phyloP scores from a whole-genome alignment of 2,888 invertebrate species.

The Nemotelus nigrinus region DNA sequence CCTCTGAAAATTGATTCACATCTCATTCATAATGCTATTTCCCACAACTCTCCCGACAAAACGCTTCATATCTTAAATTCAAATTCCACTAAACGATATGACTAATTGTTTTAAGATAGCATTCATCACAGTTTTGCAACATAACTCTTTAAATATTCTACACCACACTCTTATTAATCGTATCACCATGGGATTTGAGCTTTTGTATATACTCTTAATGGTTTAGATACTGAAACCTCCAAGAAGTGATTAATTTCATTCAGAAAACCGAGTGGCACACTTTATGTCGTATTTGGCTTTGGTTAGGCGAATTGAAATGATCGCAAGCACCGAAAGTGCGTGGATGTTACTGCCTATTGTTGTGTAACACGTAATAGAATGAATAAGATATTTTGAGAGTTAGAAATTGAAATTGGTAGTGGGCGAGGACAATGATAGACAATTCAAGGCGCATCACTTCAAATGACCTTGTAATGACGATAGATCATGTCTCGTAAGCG shows the following conservation, averaged over 20 bases:
- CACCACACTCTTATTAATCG: too few species aligned
- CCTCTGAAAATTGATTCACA: too few species aligned
- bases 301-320: background rate
- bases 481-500: background rate
- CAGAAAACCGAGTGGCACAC: constrained; percentile 18
- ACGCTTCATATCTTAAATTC: too few species aligned
- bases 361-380: background rate
- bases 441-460: constrained; percentile 29
- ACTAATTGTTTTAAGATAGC: constrained; percentile 22
- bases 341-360: constrained; percentile 4
- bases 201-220: too few species aligned
- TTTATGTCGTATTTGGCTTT: background rate
- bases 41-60: too few species aligned
- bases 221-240: background rate
- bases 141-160: too few species aligned
- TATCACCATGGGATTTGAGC: too few species aligned
- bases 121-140: too few species aligned
- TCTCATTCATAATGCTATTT: too few species aligned
- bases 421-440: background rate
- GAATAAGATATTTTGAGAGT: background rate
- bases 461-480: constrained; percentile 5
- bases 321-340: background rate
- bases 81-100: background rate
- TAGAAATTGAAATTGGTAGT: background rate
- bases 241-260: background rate